phyloP scores from a whole-genome alignment of 2,113 vertebrate genomes.

The Rafetus swinhoei region DNA sequence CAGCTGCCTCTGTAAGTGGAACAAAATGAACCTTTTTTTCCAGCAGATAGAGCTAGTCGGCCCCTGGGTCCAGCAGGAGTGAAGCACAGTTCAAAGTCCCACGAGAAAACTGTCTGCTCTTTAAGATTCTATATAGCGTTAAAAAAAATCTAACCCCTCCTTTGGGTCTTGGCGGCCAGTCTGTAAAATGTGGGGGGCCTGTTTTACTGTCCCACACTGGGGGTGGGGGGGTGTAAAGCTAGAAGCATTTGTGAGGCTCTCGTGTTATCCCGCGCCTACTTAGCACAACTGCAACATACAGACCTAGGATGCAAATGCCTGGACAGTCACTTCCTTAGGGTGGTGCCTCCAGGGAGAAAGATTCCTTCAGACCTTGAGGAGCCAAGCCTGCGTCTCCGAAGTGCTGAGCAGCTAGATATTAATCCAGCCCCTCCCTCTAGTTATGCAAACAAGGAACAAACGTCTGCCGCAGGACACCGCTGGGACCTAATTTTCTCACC shows the following conservation, averaged over 20 bases:
- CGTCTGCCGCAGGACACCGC: background rate
- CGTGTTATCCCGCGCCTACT: background rate
- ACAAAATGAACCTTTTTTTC: background rate
- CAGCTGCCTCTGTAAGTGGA: background rate
- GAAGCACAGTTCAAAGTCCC: background rate
- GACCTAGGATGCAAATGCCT: background rate
- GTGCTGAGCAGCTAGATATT: background rate
- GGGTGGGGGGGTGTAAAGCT: background rate
- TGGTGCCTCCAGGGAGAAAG: background rate
- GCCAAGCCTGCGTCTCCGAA: background rate
- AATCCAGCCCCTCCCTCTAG: background rate
- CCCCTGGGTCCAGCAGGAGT: background rate
- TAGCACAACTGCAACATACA: background rate
- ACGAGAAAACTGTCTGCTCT: background rate
- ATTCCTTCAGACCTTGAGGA: background rate
- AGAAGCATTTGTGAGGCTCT: background rate
- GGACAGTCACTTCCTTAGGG: background rate
- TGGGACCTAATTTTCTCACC: background rate
- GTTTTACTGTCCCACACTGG: background rate
- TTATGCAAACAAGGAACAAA: background rate
- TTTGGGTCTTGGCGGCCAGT: background rate
- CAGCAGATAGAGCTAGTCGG: background rate
- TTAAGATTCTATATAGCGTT: background rate
- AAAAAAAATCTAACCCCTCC: background rate
- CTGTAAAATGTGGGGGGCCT: background rate